These are phyloP conservation scores for Rhadinocentrus ornatus DNA, from an alignment of 2,797 vertebrate genomes.

Conservation along the genomic window DNA sequence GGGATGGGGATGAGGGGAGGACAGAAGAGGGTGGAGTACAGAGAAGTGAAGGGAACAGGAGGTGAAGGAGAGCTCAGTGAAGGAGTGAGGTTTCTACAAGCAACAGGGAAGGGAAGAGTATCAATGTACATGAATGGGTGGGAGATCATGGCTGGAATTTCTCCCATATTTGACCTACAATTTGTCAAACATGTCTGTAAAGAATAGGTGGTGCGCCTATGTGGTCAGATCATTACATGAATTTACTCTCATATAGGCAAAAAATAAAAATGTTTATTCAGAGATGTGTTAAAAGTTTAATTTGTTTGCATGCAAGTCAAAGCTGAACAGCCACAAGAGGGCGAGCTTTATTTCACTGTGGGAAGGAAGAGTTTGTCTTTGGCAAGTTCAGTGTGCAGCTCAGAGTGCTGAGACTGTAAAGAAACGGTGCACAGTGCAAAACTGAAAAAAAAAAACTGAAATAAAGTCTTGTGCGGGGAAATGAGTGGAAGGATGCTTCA, in stretches of 20 bases:
- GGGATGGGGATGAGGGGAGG: slow-evolving; percentile 38
- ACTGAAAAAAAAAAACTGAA: slow-evolving; percentile 10
- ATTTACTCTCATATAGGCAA: not conserved
- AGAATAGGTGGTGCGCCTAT: slow-evolving; percentile 21
- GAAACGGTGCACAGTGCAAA: slow-evolving; percentile 1
- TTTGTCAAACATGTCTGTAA: slow-evolving; percentile 62
- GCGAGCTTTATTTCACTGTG: slow-evolving; percentile 48
- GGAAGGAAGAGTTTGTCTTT: slow-evolving; percentile 17
- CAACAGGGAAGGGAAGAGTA: slow-evolving; percentile 52
- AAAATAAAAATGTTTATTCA: not conserved
- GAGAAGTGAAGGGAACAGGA: slow-evolving; percentile 67
- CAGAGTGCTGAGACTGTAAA: slow-evolving; percentile 10
- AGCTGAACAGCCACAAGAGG: slow-evolving; percentile 63
- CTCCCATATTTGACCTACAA: slow-evolving; percentile 64
- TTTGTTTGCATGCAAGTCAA: slow-evolving; percentile 42
- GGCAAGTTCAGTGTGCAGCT: slow-evolving; percentile 5
- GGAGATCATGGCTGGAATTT: slow-evolving; percentile 20
- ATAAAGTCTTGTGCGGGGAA: not conserved
- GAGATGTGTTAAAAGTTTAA: slow-evolving; percentile 1
- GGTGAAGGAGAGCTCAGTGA: slow-evolving; percentile 67
- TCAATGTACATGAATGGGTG: slow-evolving; percentile 63
- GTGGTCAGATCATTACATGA: not conserved
- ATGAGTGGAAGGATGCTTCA: not conserved
- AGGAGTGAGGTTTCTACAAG: slow-evolving; percentile 59
- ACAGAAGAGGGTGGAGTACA: slow-evolving; percentile 53